Base-by-base conservation (phyloP, 2,888 invertebrate genomes). In the Habrosyne pyritoides region DNA sequence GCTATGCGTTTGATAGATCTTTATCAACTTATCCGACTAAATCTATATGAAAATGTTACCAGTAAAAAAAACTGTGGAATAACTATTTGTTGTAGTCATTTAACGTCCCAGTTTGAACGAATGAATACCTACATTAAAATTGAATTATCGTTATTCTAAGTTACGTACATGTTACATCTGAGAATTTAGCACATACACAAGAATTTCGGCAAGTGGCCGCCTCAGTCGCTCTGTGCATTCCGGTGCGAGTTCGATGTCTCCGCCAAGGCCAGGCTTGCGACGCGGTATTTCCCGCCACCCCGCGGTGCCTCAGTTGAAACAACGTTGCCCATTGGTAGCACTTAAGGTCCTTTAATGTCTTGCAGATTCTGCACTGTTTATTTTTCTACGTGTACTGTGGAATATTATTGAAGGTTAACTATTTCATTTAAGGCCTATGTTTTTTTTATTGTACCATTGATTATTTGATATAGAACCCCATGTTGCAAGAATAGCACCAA, bases 241-340 rank as follows among this genome's bases (percentile, higher is more conserved):
- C 88, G 81, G 53, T 55, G 75, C 61, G 84, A 78, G 89, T 87
- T 91, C 90, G 88, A 77, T 79, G 91, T 75, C 84, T 81, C 79
- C 68, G 60, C 71, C 91, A 91, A 91, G 91, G 91, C 82, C 84
- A 79, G 36, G 18, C 47, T 54, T 46, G 53, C 28, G 53, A 47
- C 64, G 66, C 66, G 63, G 63, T 61, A 61, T 61, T 63, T 66
- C 72, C 71, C 73, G 71, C 71, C 73, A 73, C 81, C 81, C 77
- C 74, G 69, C 79, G 81, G 86, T 74, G 87, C 88, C 87, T 84
- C 86, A 70, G 72, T 60, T 61, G 67, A 58, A 56, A 60, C 69
- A 60, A 60, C 67, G 18, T 67, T 63, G 52, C 66, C 71, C 69
- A 66, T 70, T 73, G 74, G 42, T 8, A 76, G 70, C 65, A 67